phyloP scores from a whole-genome alignment of 2,113 vertebrate genomes.

The Takifugu bimaculatus region DNA sequence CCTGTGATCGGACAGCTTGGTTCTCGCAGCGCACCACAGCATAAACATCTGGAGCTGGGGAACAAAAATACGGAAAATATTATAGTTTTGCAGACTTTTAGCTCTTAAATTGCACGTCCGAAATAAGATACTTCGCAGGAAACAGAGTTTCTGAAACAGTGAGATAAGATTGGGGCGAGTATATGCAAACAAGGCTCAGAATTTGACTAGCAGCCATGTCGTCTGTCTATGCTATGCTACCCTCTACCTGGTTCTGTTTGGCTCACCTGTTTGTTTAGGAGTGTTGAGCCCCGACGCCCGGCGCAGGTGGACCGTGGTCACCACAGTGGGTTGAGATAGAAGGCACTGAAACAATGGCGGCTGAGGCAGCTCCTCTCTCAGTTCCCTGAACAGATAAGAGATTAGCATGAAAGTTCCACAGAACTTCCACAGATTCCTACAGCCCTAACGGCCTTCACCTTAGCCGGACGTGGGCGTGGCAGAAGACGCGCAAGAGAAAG shows the following conservation, averaged over 20 bases:
- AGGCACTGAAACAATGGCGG: constrained; percentile 65
- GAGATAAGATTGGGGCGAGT: no score
- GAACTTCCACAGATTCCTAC: background rate
- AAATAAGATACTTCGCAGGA: background rate
- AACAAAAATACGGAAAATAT: background rate
- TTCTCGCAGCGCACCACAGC: constrained; percentile 74
- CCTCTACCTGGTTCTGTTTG: background rate
- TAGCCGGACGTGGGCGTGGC: constrained; percentile 63
- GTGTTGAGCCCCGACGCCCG: constrained; percentile 63
- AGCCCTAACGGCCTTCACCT: constrained; percentile 40
- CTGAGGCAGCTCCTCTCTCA: constrained; percentile 65
- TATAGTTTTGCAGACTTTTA: background rate
- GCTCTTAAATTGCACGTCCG: background rate
- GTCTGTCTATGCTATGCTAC: no score
- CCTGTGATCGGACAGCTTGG: constrained; percentile 59
- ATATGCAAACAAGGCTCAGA: no score
- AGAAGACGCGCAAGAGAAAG: constrained; percentile 77
- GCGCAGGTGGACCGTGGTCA: constrained; percentile 73
- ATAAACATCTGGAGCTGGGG: constrained; percentile 73
- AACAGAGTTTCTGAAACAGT: no score
- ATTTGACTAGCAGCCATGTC: no score
- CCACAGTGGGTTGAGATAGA: constrained; percentile 59
- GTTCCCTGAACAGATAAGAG: constrained; percentile 55
- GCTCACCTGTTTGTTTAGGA: constrained; percentile 67
- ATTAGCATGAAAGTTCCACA: background rate